Evolutionary conservation across 2,888 invertebrate species (phyloP).

Genomic region (Pseudoips prasinana): DNA sequence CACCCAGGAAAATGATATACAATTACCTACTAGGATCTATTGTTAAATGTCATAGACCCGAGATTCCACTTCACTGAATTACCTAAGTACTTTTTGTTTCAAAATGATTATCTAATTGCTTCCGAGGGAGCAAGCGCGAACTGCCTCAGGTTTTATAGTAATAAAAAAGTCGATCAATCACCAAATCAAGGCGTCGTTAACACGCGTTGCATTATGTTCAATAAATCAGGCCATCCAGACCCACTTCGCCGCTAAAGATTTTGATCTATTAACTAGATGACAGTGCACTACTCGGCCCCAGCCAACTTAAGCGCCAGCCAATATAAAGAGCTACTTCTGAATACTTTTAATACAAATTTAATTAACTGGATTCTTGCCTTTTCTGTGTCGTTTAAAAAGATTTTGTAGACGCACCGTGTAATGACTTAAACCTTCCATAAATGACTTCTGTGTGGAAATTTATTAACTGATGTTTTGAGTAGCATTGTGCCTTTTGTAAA

Average conservation of each 20-base stretch:
- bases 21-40: constrained; percentile 7
- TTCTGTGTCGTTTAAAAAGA: constrained; percentile 67
- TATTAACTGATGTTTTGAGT: constrained; percentile 64
- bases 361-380: constrained; percentile 70
- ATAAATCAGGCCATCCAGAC: constrained; percentile 65
- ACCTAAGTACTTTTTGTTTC: constrained; percentile 24
- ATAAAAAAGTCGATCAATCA: constrained; percentile 72
- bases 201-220: constrained; percentile 69
- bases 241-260: constrained; percentile 70
- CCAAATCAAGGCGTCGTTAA: constrained; percentile 74
- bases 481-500: constrained; percentile 55
- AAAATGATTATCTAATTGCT: constrained; percentile 49
- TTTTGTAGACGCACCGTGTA: constrained; percentile 72
- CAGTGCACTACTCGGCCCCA: constrained; percentile 49
- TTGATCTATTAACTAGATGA: constrained; percentile 77
- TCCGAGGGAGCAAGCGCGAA: constrained; percentile 61
- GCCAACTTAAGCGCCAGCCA: constrained; percentile 74
- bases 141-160: constrained; percentile 50
- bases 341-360: constrained; percentile 74
- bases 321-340: constrained; percentile 70
- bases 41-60: constrained; percentile 24
- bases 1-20: constrained; percentile 11
- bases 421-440: constrained; percentile 75
- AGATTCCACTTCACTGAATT: constrained; percentile 22
- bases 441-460: constrained; percentile 71